Evolutionary conservation across 2,888 invertebrate genomes (phyloP), one percentile per base, ranked within the genome.

Genomic region (Anthrax anthrax): DNA sequence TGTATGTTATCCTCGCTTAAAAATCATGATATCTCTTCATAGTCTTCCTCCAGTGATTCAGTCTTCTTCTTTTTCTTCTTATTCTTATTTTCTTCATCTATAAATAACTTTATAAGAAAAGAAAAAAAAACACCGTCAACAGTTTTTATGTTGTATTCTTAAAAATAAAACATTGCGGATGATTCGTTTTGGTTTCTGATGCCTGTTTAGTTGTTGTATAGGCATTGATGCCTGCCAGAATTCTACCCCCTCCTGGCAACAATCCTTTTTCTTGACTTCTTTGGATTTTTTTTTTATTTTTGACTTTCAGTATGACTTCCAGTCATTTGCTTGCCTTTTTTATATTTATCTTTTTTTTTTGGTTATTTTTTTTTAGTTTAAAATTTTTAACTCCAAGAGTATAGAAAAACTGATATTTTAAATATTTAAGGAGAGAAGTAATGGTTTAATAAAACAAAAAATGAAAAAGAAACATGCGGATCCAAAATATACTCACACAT

Each of bases 1-100:
- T 46, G 9, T 17, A 36, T n/a, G 14, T 18, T 47, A 47, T 48
- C 48, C 48, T 50, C 48, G 34, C 19, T 23, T 1, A 19, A 23
- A 29, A 42, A 37, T 27, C 45, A 45, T 19, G 18, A 37, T 39
- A 29, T 39, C 39, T 40, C 34, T 16, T 40, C 39, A n/a, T 17
- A 29, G 36, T 18, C 12, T 23, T 23, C 23, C 4, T 23, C 4
- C 23, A 23, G 23, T 23, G 23, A 23, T 8, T 23, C 23, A 23
- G 23, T 23, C 23, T 23, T 23, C 8, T 23, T 8, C 5, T 23
- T 6, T n/a, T n/a, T n/a, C n/a, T n/a, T 23, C 4, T 23, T 23
- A 23, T 23, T 23, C 23, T 6, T 23, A 23, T 23, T 23, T 6
- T 23, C 4, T 4, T 23, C 34, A 14, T 34, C 44, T 45, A 45